phyloP scores from a whole-genome alignment of 1,140 invertebrate species.

The Hestina assimilis region DNA sequence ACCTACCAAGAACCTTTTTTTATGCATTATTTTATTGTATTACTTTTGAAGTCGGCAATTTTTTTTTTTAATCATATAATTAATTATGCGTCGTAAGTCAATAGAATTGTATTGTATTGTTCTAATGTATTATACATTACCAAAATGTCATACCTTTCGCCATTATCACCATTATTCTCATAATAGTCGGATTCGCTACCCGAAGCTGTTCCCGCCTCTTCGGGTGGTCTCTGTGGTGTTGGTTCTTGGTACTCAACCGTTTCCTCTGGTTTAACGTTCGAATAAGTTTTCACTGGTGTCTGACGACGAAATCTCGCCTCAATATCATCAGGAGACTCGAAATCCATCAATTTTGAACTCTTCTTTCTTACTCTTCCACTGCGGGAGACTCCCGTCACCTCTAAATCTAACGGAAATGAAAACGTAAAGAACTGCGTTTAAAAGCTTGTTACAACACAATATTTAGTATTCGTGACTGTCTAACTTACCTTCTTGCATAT shows the following conservation, averaged over 20 bases:
- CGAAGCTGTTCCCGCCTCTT: constrained; percentile 72
- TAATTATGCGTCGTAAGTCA: too few relatives aligned
- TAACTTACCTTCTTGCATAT: constrained; percentile 52
- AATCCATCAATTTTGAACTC: constrained; percentile 95
- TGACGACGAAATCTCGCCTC: constrained; percentile 75
- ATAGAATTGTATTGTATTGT: too few relatives aligned
- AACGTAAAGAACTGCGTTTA: not conserved
- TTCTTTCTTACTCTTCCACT: constrained; percentile 95
- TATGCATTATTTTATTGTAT: too few relatives aligned
- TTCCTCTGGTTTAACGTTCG: constrained; percentile 46
- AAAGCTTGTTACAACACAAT: constrained; percentile 17
- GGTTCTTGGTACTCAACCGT: constrained; percentile 40
- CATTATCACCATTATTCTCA: constrained; percentile 78
- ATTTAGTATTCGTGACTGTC: not conserved
- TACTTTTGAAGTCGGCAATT: too few relatives aligned
- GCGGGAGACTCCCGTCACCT: constrained; percentile 90
- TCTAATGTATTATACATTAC: too few relatives aligned
- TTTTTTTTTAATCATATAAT: too few relatives aligned
- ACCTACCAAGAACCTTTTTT: too few relatives aligned
- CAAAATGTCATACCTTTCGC: constrained; percentile 79
- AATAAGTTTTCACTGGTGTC: constrained; percentile 47
- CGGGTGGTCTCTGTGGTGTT: constrained; percentile 36
- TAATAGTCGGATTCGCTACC: constrained; percentile 80
- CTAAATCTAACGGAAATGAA: constrained; percentile 86
- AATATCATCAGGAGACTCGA: constrained; percentile 91